A percentile compares a stretch with the other conserved stretches of the same genome.
phyloP scores from a whole-genome alignment of 35 echinoderm and acorn worm species.

The Apostichopus parvimensis region DNA sequence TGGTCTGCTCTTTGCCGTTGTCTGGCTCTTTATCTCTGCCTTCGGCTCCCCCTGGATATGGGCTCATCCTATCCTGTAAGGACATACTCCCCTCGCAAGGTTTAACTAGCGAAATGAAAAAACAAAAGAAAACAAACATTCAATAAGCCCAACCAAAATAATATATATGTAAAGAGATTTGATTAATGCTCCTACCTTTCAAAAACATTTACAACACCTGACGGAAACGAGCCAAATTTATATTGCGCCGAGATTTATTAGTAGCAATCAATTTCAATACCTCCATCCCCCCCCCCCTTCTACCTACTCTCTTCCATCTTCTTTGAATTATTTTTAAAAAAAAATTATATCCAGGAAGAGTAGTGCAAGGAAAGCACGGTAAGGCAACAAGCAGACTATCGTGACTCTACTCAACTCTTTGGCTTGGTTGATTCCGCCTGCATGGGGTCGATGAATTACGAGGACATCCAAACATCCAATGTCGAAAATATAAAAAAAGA shows the following conservation, averaged over 20 bases:
- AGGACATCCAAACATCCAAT: neutral
- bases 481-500: neutral
- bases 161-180: neutral
- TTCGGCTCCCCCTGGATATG: slow-evolving; percentile 54
- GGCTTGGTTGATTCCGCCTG: slow-evolving; percentile 39
- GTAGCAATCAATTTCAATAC: neutral
- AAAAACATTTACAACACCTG: slow-evolving; percentile 27
- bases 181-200: slow-evolving; percentile 8
- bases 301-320: neutral
- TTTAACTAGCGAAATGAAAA: neutral
- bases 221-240: slow-evolving; percentile 33
- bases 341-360: too few relatives aligned
- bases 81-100: slow-evolving; percentile 46
- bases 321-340: neutral
- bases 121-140: slow-evolving; percentile 41
- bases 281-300: neutral
- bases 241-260: slow-evolving; percentile 18
- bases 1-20: slow-evolving; percentile 30
- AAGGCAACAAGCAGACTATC: neutral
- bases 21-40: slow-evolving; percentile 37
- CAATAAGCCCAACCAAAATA: neutral
- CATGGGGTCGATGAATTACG: neutral
- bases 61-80: slow-evolving; percentile 46
- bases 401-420: slow-evolving; percentile 29
- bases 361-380: neutral